Conservation (phyloP, 2,888 invertebrate genomes). For the Dusona sp. region DNA sequence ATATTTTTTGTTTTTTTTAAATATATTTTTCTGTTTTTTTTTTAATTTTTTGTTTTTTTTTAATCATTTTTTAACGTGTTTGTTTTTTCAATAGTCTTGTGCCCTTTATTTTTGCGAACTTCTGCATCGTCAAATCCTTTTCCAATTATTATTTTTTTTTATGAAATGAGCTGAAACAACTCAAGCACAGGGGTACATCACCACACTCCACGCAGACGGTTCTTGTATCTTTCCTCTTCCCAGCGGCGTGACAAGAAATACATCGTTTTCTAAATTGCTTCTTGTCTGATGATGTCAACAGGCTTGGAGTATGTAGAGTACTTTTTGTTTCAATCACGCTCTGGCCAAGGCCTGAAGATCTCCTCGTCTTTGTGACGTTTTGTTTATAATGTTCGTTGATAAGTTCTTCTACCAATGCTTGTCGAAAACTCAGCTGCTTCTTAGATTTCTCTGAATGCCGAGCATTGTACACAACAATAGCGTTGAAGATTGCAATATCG, state of each 20-base stretch:
- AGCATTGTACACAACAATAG: constrained; percentile 19
- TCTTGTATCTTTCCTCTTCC: constrained; percentile 20
- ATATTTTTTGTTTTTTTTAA: not conserved
- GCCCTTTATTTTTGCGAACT: not conserved
- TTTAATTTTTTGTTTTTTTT: not conserved
- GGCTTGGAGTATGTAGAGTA: constrained; percentile 17
- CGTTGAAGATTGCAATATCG: constrained; percentile 44
- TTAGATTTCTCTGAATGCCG: not conserved
- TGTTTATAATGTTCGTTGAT: constrained; percentile 13
- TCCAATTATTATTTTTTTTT: not conserved
- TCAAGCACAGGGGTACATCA: constrained; percentile 8
- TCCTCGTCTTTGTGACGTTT: constrained; percentile 19
- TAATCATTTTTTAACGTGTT: not conserved
- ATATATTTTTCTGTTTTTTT: not conserved
- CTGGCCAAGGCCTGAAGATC: constrained; percentile 10
- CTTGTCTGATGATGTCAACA: constrained; percentile 1
- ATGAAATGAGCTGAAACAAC: not conserved
- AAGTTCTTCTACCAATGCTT: constrained; percentile 20
- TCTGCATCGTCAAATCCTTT: not conserved
- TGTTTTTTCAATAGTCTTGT: no score
- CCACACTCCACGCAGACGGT: constrained; percentile 23
- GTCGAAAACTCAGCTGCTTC: constrained; percentile 3
- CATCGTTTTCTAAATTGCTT: constrained; percentile 20
- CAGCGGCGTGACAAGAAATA: constrained; percentile 17
- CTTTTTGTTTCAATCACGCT: constrained; percentile 16